phyloP scores from a whole-genome alignment of 2,113 vertebrate species.

The Arvicanthis niloticus region DNA sequence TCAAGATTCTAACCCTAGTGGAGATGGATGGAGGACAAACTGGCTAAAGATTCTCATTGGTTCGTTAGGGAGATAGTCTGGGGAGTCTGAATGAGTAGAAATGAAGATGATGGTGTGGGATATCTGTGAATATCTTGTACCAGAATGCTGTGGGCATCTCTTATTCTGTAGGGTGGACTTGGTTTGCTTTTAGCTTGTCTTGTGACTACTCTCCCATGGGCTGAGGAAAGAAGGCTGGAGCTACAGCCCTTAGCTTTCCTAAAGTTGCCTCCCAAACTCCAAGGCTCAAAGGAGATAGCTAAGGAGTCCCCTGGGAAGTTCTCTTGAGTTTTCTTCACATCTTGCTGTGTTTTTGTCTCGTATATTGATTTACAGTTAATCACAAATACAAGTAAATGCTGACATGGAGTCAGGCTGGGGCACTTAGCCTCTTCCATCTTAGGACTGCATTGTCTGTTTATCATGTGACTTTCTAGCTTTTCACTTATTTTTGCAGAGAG shows the following conservation, averaged over 20 bases:
- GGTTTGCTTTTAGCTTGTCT: not conserved
- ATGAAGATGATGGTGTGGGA: not conserved
- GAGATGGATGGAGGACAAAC: not conserved
- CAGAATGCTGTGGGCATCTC: not conserved
- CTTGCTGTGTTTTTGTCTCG: not conserved
- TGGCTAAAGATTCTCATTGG: not conserved
- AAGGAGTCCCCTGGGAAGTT: not conserved
- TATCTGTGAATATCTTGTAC: not conserved
- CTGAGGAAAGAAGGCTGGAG: not conserved
- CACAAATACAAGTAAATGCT: not conserved
- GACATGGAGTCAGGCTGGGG: not conserved
- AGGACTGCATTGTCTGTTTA: not conserved
- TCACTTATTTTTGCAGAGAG: not conserved
- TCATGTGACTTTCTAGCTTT: not conserved
- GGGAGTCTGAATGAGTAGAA: not conserved
- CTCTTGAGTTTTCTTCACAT: not conserved
- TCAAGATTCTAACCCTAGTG: not conserved
- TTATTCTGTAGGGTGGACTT: not conserved
- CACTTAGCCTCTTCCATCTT: not conserved
- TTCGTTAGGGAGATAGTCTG: not conserved
- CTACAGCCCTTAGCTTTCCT: not conserved
- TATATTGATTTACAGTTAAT: not conserved
- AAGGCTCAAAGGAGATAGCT: not conserved
- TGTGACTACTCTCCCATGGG: no score
- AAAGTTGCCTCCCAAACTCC: not conserved